A percentile compares a stretch with the other conserved stretches of the same genome.
These are phyloP conservation scores for Strix aluco DNA, from an alignment of 2,113 vertebrate genomes.

Conservation along the genomic window DNA sequence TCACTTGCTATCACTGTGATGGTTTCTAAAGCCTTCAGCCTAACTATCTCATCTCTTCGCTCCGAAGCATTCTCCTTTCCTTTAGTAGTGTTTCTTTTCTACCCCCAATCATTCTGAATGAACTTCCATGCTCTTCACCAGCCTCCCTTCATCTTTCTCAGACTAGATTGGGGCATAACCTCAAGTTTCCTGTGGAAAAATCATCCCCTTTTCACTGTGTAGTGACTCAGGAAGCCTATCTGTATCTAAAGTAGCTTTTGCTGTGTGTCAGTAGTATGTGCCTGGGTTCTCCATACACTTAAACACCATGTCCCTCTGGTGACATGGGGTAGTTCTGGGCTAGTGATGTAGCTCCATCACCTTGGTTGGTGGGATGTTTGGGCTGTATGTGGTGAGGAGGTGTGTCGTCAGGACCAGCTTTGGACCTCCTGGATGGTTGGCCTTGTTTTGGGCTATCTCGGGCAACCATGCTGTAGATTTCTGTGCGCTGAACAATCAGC, in stretches of 20 bases:
- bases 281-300: neutral
- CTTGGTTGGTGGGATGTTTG: neutral
- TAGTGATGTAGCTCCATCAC: neutral
- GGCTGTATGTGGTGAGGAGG: neutral
- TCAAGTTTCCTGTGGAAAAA: neutral
- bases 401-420: neutral
- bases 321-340: neutral
- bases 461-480: neutral
- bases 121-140: neutral
- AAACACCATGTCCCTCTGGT: neutral
- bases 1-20: neutral
- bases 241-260: neutral
- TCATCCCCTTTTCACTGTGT: neutral
- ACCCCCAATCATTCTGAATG: neutral
- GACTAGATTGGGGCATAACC: neutral
- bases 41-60: neutral
- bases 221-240: neutral
- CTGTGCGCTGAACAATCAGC: neutral
- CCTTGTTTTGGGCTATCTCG: neutral
- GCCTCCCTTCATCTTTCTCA: neutral
- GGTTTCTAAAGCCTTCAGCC: neutral
- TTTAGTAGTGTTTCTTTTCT: neutral
- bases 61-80: neutral
- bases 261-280: accelerated
- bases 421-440: neutral